phyloP scores from a whole-genome alignment of 2,797 vertebrate genomes.

The Sebastes hopkinsi region DNA sequence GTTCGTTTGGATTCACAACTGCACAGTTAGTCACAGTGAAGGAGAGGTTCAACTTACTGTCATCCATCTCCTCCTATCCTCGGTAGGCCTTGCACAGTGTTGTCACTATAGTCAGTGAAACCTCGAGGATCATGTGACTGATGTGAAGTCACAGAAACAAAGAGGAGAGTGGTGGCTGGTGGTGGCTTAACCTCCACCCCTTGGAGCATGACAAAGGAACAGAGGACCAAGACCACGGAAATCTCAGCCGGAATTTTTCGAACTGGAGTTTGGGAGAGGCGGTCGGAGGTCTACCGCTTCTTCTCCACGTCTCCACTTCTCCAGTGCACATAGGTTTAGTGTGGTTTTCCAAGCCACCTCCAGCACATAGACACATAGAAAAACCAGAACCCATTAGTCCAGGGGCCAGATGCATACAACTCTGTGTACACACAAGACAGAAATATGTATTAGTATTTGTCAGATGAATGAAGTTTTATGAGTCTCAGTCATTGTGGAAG shows the following conservation, averaged over 20 bases:
- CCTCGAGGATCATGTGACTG: neutral
- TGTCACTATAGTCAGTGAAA: neutral
- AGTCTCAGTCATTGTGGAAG: neutral
- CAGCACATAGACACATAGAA: neutral
- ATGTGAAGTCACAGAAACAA: neutral
- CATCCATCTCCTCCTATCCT: neutral
- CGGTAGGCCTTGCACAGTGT: neutral
- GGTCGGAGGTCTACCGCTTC: neutral
- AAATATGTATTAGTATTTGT: neutral
- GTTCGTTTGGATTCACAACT: neutral
- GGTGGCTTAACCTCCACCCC: too few species aligned
- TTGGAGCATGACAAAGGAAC: too few species aligned
- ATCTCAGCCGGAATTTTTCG: too few species aligned
- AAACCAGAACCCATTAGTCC: neutral
- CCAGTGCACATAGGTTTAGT: neutral
- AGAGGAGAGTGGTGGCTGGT: too few species aligned
- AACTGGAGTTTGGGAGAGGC: neutral
- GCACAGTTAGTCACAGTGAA: neutral
- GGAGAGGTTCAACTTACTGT: neutral
- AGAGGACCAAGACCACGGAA: neutral
- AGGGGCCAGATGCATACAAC: neutral
- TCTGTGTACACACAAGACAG: neutral
- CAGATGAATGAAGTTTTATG: neutral
- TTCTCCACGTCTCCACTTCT: too few species aligned
- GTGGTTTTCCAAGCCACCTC: too few species aligned